Conservation (phyloP, 1,140 invertebrate species). For the Drosophila nigrodunni region DNA sequence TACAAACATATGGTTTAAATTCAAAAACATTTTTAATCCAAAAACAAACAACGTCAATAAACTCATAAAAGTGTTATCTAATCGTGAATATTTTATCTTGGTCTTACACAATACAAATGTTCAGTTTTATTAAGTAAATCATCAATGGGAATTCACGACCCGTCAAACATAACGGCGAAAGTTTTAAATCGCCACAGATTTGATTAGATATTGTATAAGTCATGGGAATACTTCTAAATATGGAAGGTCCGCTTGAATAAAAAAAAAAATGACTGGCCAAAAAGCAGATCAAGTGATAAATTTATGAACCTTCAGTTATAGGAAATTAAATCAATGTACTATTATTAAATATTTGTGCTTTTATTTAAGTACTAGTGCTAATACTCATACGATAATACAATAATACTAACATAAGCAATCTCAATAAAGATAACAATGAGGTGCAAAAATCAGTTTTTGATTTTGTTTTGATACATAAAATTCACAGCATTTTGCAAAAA, state of each 20-base stretch:
- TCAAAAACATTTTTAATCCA: too few species aligned
- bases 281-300: neutral
- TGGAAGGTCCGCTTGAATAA: conserved; percentile 1
- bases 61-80: conserved; percentile 16
- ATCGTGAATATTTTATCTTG: conserved; percentile 26
- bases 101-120: conserved; percentile 5
- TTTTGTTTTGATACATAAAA: conserved; percentile 49
- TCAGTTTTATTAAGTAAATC: conserved; percentile 26
- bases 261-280: conserved; percentile 13
- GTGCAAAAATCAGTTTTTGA: conserved; percentile 37
- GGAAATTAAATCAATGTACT: conserved; percentile 1
- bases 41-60: neutral
- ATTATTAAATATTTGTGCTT: conserved; percentile 30
- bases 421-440: conserved; percentile 39
- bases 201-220: conserved; percentile 40
- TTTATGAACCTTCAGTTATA: neutral
- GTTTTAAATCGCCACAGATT: conserved; percentile 29
- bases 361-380: conserved; percentile 63
- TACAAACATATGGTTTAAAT: too few species aligned
- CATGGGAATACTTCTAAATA: conserved; percentile 12
- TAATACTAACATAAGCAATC: conserved; percentile 71
- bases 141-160: conserved; percentile 25
- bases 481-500: conserved; percentile 53
- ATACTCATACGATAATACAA: conserved; percentile 55
- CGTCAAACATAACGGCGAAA: conserved; percentile 41